A percentile compares a stretch with the other conserved stretches of the same genome.
phyloP scores from a whole-genome alignment of 2,888 invertebrate species.

The Platypus cylindrus region DNA sequence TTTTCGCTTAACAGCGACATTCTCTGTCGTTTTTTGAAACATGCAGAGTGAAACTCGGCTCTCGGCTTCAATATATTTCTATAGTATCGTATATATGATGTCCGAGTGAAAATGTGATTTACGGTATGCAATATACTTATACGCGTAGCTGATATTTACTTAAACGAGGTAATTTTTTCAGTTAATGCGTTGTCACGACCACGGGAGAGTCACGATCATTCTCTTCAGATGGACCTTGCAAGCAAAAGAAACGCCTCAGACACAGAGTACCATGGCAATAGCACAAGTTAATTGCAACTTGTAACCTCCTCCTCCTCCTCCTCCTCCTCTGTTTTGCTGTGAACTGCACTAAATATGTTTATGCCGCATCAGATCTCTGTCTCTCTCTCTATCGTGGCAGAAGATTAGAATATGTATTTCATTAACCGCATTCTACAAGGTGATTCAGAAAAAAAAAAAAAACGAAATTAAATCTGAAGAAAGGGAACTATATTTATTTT shows the following conservation, averaged over 20 bases:
- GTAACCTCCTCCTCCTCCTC: too few species aligned
- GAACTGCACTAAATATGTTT: constrained; percentile 13
- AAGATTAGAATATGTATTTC: constrained; percentile 12
- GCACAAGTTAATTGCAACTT: constrained; percentile 28
- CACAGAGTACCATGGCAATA: constrained; percentile 28
- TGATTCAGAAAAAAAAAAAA: constrained; percentile 8
- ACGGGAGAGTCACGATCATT: constrained; percentile 31
- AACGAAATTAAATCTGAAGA: constrained; percentile 7
- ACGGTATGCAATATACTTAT: constrained; percentile 26
- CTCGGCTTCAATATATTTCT: too few species aligned
- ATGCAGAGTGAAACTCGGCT: too few species aligned
- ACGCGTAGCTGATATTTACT: constrained; percentile 30
- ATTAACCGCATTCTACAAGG: constrained; percentile 11
- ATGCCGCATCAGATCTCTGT: constrained; percentile 12
- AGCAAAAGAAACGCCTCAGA: constrained; percentile 27
- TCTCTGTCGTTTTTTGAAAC: constrained; percentile 16
- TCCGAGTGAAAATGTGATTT: constrained; percentile 14
- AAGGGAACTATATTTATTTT: constrained; percentile 8
- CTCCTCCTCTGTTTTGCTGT: too few species aligned
- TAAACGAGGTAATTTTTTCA: constrained; percentile 27
- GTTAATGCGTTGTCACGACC: constrained; percentile 33
- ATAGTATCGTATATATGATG: too few species aligned
- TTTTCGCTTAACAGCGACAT: constrained; percentile 19
- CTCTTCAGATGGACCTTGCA: constrained; percentile 24
- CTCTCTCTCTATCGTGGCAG: constrained; percentile 8